Evolutionary conservation across 2,113 vertebrate genomes (phyloP).

Genomic region (Anolis carolinensis): DNA sequence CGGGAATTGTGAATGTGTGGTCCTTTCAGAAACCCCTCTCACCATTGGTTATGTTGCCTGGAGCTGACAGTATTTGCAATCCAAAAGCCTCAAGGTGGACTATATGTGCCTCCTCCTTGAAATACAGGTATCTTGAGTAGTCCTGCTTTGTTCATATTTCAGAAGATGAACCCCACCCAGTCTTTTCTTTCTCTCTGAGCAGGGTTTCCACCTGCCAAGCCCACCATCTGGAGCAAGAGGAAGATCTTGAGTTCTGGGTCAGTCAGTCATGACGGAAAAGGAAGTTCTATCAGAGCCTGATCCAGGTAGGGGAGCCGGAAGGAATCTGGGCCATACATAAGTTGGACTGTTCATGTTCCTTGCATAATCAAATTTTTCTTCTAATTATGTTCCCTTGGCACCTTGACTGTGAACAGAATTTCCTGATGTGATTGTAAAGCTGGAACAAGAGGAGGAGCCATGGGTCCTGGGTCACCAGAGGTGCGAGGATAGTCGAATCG

Average conservation of each 20-base stretch:
- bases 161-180: not conserved
- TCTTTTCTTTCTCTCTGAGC: not conserved
- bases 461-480: not conserved
- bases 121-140: not conserved
- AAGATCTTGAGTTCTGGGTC: not conserved
- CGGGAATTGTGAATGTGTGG: too few relatives aligned
- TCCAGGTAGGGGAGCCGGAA: not conserved
- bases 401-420: not conserved
- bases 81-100: not conserved
- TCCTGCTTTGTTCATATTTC: not conserved
- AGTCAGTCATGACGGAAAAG: not conserved
- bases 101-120: not conserved
- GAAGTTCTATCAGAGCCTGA: not conserved
- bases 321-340: not conserved
- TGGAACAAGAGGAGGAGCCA: not conserved
- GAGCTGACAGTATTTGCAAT: too few relatives aligned
- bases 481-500: not conserved
- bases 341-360: not conserved
- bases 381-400: not conserved
- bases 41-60: too few relatives aligned
- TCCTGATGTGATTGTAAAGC: not conserved
- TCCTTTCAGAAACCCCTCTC: too few relatives aligned
- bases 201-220: not conserved
- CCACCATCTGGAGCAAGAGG: slow-evolving; percentile 1
- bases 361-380: not conserved